phyloP scores from a whole-genome alignment of 2,797 vertebrate genomes.

The Pseudochirops corinnae region DNA sequence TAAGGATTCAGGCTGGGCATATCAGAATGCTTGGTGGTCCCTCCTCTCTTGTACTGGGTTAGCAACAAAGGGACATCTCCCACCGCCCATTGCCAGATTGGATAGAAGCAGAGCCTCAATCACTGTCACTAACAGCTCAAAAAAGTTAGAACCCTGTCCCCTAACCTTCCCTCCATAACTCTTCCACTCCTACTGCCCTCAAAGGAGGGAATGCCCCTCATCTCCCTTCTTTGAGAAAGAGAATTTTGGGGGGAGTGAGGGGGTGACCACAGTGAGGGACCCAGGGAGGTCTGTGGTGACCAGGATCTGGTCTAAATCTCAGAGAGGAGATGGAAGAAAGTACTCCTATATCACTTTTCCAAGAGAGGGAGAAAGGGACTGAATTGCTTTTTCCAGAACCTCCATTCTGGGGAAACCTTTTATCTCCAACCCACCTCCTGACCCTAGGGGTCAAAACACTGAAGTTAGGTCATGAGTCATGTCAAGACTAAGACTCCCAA shows the following conservation, averaged over 20 bases:
- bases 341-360: background rate
- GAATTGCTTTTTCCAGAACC: background rate
- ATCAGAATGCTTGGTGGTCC: background rate
- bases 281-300: background rate
- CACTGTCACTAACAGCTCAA: background rate
- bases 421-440: background rate
- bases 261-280: background rate
- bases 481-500: constrained; percentile 2
- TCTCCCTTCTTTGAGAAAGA: background rate
- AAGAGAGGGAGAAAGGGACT: background rate
- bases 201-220: background rate
- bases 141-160: background rate
- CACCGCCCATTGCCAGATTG: background rate
- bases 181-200: background rate
- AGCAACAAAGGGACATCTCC: background rate
- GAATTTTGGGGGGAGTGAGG: background rate
- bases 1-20: background rate
- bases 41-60: background rate
- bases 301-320: background rate
- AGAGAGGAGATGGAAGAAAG: accelerated
- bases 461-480: background rate
- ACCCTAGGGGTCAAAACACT: background rate
- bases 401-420: background rate
- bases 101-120: background rate
- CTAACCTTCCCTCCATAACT: background rate